Evolutionary conservation across 2,113 vertebrate species (phyloP).

Genomic region (Callocephalon fimbriatum): DNA sequence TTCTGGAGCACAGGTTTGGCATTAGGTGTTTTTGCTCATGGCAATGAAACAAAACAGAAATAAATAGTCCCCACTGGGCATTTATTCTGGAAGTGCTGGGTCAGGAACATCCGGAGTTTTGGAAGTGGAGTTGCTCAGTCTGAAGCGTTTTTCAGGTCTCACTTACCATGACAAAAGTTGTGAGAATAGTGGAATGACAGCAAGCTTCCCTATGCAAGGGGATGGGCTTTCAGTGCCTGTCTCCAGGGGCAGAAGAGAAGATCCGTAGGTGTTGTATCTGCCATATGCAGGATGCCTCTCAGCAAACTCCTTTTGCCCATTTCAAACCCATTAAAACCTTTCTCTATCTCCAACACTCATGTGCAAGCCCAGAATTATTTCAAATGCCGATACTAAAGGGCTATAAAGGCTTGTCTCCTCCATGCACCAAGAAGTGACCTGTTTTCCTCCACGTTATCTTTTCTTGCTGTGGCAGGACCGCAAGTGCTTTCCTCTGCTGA

Average conservation of each 20-base stretch:
- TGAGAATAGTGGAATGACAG: background rate
- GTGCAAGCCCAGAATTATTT: background rate
- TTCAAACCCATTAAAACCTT: background rate
- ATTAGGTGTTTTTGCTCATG: background rate
- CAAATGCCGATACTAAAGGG: background rate
- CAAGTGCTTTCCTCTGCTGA: fast-evolving
- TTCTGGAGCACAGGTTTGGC: background rate
- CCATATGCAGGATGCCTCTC: background rate
- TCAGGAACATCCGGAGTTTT: background rate
- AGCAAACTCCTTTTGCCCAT: background rate
- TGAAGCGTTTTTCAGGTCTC: background rate
- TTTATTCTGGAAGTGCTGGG: background rate
- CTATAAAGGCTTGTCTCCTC: background rate
- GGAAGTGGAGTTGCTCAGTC: background rate
- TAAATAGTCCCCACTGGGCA: background rate
- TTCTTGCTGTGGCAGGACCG: background rate
- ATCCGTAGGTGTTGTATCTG: fast-evolving
- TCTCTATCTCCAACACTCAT: background rate
- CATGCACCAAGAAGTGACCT: background rate
- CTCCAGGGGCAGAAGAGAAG: background rate
- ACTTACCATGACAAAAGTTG: background rate
- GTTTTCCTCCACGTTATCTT: background rate
- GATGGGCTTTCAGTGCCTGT: background rate
- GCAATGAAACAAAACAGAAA: background rate
- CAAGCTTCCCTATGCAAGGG: background rate